Percentiles rank a stretch among this genome's conserved stretches.
phyloP scores from a whole-genome alignment of 2,888 invertebrate genomes.

The Volucella inanis region DNA sequence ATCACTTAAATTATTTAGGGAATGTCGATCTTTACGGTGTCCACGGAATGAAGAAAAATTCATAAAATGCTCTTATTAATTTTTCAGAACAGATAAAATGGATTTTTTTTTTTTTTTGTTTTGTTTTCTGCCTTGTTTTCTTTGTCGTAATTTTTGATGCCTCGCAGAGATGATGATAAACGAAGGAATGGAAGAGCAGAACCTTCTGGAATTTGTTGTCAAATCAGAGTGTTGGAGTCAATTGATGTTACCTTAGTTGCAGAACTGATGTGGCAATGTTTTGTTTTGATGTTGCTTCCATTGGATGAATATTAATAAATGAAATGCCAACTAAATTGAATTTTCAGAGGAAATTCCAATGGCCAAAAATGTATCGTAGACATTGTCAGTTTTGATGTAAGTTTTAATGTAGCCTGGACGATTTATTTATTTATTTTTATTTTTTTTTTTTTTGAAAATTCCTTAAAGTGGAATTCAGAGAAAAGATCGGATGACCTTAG shows the following conservation, averaged over 20 bases:
- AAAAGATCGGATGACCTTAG: too few relatives aligned
- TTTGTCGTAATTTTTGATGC: background rate
- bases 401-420: too few relatives aligned
- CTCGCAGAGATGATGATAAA: background rate
- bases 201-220: background rate
- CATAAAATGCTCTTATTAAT: constrained; percentile 51
- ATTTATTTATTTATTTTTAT: too few relatives aligned
- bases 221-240: constrained; percentile 5
- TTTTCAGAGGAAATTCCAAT: constrained; percentile 20
- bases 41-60: constrained; percentile 13
- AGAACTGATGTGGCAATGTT: background rate
- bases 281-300: background rate
- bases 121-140: background rate
- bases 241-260: background rate
- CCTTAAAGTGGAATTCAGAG: too few relatives aligned
- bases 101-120: background rate
- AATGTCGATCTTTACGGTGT: constrained; percentile 43
- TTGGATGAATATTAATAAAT: constrained; percentile 14
- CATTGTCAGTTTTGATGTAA: background rate
- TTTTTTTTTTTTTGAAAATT: too few relatives aligned
- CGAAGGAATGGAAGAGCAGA: background rate
- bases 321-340: constrained; percentile 35
- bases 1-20: constrained; percentile 49
- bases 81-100: constrained; percentile 8
- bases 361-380: constrained; percentile 19